A percentile compares a stretch with the other conserved stretches of the same genome.
Conservation (phyloP, 2,797 vertebrate species). For the Acridotheres tristis region DNA sequence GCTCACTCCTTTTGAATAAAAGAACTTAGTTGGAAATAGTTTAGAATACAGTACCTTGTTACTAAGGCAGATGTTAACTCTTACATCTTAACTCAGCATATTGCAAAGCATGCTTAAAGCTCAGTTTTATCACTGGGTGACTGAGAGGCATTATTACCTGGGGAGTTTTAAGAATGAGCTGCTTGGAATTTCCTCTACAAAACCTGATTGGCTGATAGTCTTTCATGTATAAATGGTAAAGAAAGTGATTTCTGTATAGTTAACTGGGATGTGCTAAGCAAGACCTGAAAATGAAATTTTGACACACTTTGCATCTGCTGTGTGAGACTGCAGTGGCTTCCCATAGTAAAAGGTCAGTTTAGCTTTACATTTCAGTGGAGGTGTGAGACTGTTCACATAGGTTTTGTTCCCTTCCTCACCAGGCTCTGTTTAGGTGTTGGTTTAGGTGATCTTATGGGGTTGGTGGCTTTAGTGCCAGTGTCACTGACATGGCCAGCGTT, state of each 20-base stretch:
- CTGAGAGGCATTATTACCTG: background rate
- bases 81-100: background rate
- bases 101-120: background rate
- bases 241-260: background rate
- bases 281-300: background rate
- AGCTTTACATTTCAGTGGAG: background rate
- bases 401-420: background rate
- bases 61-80: background rate
- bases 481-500: background rate
- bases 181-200: background rate
- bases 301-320: background rate
- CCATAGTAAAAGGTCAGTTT: background rate
- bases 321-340: background rate
- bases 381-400: rapidly evolving
- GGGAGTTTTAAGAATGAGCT: background rate
- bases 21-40: background rate
- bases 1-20: background rate
- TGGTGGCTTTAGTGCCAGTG: background rate
- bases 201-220: background rate
- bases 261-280: background rate
- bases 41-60: background rate
- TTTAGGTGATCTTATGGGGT: rapidly evolving
- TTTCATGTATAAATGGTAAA: background rate
- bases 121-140: background rate
- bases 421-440: background rate